Percentiles rank a stretch among this genome's conserved stretches.
These are phyloP conservation scores for Hemichromis elongatus DNA, from an alignment of 2,113 vertebrate species.

Conservation along the genomic window DNA sequence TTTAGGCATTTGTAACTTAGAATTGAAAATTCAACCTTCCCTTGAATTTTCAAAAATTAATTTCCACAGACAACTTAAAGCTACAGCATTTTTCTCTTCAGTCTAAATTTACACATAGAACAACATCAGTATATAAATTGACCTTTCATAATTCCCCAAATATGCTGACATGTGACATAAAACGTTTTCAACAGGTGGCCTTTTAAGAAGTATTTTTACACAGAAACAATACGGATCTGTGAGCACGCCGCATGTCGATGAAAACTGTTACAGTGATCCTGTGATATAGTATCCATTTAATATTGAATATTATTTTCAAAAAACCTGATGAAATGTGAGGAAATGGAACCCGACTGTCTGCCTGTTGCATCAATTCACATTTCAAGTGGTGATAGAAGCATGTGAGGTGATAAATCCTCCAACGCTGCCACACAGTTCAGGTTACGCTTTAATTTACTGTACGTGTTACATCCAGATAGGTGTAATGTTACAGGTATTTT, in stretches of 20 bases:
- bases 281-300: not conserved
- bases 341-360: not conserved
- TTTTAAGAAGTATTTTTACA: not conserved
- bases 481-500: constrained; percentile 51
- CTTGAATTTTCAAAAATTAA: not conserved
- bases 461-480: constrained; percentile 7
- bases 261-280: not conserved
- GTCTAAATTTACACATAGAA: not conserved
- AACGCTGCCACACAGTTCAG: not conserved
- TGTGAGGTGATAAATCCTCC: constrained; percentile 9
- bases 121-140: not conserved
- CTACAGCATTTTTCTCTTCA: not conserved
- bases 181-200: not conserved
- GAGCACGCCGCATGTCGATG: not conserved
- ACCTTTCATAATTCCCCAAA: not conserved
- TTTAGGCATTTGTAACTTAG: not conserved
- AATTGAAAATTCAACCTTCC: too few relatives aligned
- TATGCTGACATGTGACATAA: not conserved
- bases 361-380: not conserved
- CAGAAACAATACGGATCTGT: not conserved
- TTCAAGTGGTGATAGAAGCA: not conserved
- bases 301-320: not conserved
- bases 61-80: not conserved
- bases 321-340: constrained; percentile 8
- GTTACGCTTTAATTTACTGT: constrained; percentile 41